A percentile compares a stretch with the other conserved stretches of the same genome.
phyloP scores from a whole-genome alignment of 2,113 vertebrate genomes.

The Ochotona princeps region DNA sequence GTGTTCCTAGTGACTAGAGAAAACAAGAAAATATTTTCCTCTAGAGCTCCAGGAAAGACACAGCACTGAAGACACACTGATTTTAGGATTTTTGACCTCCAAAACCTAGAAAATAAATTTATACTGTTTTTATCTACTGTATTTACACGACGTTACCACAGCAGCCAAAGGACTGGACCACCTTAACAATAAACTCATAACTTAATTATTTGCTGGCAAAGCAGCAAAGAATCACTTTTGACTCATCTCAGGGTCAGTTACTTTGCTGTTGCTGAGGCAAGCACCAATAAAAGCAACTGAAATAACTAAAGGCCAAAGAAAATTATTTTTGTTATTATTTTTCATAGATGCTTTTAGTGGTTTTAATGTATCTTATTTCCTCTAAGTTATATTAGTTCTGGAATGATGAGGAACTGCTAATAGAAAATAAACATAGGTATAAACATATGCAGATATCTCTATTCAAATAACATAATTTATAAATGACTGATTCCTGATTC shows the following conservation, averaged over 20 bases:
- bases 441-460: not conserved
- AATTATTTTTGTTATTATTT: not conserved
- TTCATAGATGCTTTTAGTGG: not conserved
- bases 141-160: not conserved
- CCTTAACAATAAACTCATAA: not conserved
- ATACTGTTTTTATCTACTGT: not conserved
- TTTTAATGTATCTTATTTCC: slow-evolving; percentile 16
- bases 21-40: not conserved
- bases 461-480: not conserved
- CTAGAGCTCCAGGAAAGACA: not conserved
- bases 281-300: not conserved
- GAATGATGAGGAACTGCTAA: not conserved
- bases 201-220: not conserved
- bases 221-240: not conserved
- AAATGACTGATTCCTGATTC: not conserved
- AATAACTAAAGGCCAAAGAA: not conserved
- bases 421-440: not conserved
- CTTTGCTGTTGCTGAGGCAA: slow-evolving; percentile 9
- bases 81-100: not conserved
- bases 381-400: not conserved
- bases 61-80: accelerated
- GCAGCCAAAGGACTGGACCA: not conserved
- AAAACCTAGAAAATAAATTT: not conserved
- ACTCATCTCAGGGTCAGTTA: not conserved
- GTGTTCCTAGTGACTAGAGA: not conserved